phyloP scores from a whole-genome alignment of 2,797 vertebrate species.

The Rhabdophis nuchalis region DNA sequence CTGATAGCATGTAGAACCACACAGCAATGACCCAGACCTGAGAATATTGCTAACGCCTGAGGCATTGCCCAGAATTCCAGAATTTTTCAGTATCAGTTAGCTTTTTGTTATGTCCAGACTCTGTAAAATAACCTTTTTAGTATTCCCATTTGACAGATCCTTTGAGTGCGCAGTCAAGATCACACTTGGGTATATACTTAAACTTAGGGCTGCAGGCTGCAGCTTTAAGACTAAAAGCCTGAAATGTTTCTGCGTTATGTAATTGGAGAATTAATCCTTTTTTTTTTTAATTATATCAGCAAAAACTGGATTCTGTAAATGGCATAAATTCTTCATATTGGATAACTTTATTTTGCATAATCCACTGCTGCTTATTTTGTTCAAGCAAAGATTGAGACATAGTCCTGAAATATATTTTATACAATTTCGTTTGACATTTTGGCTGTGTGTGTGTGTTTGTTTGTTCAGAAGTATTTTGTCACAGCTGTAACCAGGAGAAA shows the following conservation, averaged over 20 bases:
- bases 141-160: neutral
- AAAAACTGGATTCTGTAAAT: neutral
- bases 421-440: neutral
- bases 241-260: neutral
- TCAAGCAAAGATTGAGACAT: neutral
- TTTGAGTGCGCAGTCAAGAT: neutral
- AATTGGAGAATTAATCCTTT: neutral
- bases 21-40: neutral
- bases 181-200: neutral
- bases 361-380: neutral
- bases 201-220: neutral
- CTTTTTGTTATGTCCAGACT: neutral
- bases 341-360: neutral
- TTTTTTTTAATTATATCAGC: neutral
- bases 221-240: neutral
- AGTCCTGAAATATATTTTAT: neutral
- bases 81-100: neutral
- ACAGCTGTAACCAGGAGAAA: neutral
- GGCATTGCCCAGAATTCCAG: neutral
- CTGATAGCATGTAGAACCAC: neutral
- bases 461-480: neutral
- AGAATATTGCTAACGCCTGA: neutral
- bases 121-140: no score
- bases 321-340: neutral
- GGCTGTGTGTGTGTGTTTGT: neutral